Evolutionary conservation across 2,113 vertebrate species (phyloP), one percentile per base, ranked within the genome.

Genomic region (Heterotis niloticus): DNA sequence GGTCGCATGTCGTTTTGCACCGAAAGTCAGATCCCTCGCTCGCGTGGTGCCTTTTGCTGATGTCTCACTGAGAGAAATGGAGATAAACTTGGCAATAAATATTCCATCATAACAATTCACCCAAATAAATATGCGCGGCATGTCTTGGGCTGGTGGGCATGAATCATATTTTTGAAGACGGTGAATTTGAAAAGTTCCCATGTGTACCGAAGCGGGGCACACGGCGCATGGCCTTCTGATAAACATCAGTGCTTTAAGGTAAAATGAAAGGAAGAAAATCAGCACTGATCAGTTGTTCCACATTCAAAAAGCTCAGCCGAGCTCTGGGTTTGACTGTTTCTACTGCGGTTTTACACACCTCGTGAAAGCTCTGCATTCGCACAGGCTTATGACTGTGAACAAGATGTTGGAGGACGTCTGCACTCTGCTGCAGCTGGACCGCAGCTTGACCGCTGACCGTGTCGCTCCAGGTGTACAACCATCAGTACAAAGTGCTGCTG

Each of bases 401-500:
- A 20, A 62, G 59, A 11, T 62, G 59, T 17, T 10, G 59, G 20
- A 2, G 3, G 59, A 20, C 11, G 59, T 62, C 14, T 74, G 44
- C 4, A 16, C 10, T 65, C 64, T 18, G 54, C 44, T 4, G 16
- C 10, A 14, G 0, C 29, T 11, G 64, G 60, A 29, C 18, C 64
- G 0, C 79, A 44, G 34, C 34, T 7, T 44, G 34, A 44, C 34
- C 74, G 18, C 79, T 87, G 13, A 78, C 86, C 75, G 17, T 86
- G 82, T 82, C 72, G 68, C 78, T 88, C 62, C 88, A 98, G 96
- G 91, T 97, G 75, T 98, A 98, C 2, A 93, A 94, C 79, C 91
- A 95, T 82, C 91, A 94, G 11, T 96, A 96, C 86, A 96, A 92
- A 0, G 97, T 96, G 71, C 87, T 96, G 81, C 86, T 93, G 88